A percentile compares a stretch with the other conserved stretches of the same genome.
Evolutionary conservation across 2,888 invertebrate species (phyloP).

Genomic region (Synanthedon myopaeformis): DNA sequence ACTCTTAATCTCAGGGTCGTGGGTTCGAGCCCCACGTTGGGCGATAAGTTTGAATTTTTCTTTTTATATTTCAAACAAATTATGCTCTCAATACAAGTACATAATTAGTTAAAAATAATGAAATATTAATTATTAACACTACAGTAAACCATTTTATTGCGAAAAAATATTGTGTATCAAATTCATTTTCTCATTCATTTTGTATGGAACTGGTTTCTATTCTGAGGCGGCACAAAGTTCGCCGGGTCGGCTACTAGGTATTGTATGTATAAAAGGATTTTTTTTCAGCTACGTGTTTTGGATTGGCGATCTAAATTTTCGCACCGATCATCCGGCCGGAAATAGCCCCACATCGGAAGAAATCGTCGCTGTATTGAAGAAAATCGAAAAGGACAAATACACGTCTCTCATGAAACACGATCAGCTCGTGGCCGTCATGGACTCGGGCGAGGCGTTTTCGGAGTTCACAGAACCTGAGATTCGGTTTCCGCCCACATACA

Average conservation of each 20-base stretch:
- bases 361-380: slow-evolving; percentile 74
- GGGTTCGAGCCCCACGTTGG: slow-evolving; percentile 73
- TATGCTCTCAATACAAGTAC: too few species aligned
- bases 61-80: too few species aligned
- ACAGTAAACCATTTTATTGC: too few species aligned
- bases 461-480: slow-evolving; percentile 81
- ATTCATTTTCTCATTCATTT: too few species aligned
- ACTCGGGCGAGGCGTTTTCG: slow-evolving; percentile 83
- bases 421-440: slow-evolving; percentile 79
- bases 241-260: too few species aligned
- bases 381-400: slow-evolving; percentile 76
- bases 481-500: slow-evolving; percentile 89
- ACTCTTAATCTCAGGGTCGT: slow-evolving; percentile 74
- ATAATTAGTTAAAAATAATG: too few species aligned
- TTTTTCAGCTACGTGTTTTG: slow-evolving; percentile 85
- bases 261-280: not conserved
- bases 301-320: slow-evolving; percentile 92
- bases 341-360: slow-evolving; percentile 73
- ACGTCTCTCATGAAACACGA: slow-evolving; percentile 78
- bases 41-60: slow-evolving; percentile 19
- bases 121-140: too few species aligned
- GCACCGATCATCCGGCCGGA: slow-evolving; percentile 75
- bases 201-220: not conserved
- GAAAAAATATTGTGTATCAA: too few species aligned
- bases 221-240: slow-evolving; percentile 1